Base-by-base conservation (phyloP, 2,113 vertebrate species). In the Vidua macroura region DNA sequence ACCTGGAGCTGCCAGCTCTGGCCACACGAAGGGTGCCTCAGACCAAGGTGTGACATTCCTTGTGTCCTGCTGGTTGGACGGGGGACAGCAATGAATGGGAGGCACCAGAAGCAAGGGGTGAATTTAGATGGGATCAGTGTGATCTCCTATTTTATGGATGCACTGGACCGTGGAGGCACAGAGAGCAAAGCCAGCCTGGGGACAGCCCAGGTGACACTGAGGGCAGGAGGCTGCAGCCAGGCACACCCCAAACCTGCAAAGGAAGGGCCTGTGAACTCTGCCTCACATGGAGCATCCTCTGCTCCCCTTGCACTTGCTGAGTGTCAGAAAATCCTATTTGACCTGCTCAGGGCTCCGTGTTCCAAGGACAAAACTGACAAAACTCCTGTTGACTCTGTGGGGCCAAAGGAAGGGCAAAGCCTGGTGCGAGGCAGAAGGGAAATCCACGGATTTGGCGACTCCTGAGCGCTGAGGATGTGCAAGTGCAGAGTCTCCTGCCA, bases 71-170 rank as follows among this genome's bases (percentile, higher is more conserved):
- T n/a, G 55, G 25, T 56, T 53, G 85, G 13, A 30, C 41, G 41
- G 41, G 52, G 22, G 37, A 11, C 43, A 48, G 60, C 15, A 1
- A 15, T 5, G 16, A 76, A 41, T 0, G 1, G 3, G 19, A 44
- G 41, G 31, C 17, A 27, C 3, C 51, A 59, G 67, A 19, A 30
- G 31, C 7, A 13, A 25, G 25, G 37, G 11, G 8, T 24, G 43
- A 51, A 52, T 70, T 70, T 0, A 3, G 55, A 7, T 14, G 53
- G 31, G 66, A 22, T 79, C 0, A 0, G 39, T 8, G 52, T 44
- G 82, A 28, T 3, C 1, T 0, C 25, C 9, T 14, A 0, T 23
- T 88, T 80, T 16, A n/a, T 0, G 1, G 84, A 37, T 21, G 74
- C 46, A 1, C n/a, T 13, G 39, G 25, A 6, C 6, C 4, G 0